Base-by-base conservation (phyloP, 2,113 vertebrate genomes). In the Cygnus buccinator region DNA sequence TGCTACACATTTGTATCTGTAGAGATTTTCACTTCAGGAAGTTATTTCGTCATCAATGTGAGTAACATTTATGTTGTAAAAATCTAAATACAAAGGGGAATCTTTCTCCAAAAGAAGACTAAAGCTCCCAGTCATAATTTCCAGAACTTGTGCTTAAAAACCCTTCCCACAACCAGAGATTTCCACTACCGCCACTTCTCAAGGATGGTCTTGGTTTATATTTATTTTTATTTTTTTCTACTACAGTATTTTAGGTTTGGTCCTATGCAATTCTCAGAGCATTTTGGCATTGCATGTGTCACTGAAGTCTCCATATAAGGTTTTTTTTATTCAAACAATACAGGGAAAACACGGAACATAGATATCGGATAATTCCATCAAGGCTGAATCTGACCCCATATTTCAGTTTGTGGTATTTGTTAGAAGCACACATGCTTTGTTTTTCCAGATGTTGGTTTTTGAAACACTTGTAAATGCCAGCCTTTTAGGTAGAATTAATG, bases 391-490 rank as follows among this genome's bases (percentile, higher is more conserved):
- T 92, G 89, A 84, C 68, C 91, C 93, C 77, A 8, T 57, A 70
- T 78, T 94, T 91, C 94, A 89, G 77, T 75, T 61, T 93, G 93
- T 94, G 89, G 77, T 87, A 84, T 92, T 91, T 76, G 44, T 78
- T 91, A 89, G 66, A 89, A 91, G 66, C 21, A 61, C 4, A 2
- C 54, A 46, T 54, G 26, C 63, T 95, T 85, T 39, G 66, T 92
- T 95, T 96, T 97, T 95, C 93, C 93, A 95, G 93, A 95, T 96
- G 94, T 72, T 87, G 74, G 76, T 78, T 97, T 87, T 84, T 61
- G 79, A 77, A 89, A 80, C 41, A 59, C 41, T 94, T 55, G 26
- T 61, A 93, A 91, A 41, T 79, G 70, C 37, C 8, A 4, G 43
- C 59, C 73, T 79, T 88, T 78, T 87, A 91, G 91, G 50, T 90